Base-by-base conservation (phyloP, 2,888 invertebrate species). In the Spisula solida region DNA sequence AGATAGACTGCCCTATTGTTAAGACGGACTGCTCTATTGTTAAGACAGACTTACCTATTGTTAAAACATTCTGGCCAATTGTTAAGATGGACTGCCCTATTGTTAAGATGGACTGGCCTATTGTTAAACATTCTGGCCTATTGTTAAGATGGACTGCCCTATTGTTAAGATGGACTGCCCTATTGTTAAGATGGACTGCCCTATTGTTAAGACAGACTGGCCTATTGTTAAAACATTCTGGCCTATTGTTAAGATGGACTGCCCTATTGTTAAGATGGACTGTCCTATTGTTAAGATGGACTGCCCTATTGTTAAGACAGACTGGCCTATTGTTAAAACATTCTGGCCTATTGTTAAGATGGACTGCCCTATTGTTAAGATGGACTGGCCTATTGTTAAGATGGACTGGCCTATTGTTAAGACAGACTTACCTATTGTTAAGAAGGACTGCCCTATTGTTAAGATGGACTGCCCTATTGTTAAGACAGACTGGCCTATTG, bases 401-500 rank as follows among this genome's bases (percentile, higher is more conserved):
- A 41, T 41, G 41, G 2, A 41, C 84, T 82, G 70, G 92, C 93
- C 92, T 91, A 92, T 81, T 91, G 93, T 70, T 88, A 88, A 34
- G 93, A 90, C 41, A 93, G 81, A 88, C 93, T 93, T 81, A 93
- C 94, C 31, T n/a, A n/a, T n/a, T n/a, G n/a, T n/a, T n/a, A n/a
- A n/a, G n/a, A n/a, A n/a, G n/a, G n/a, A n/a, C n/a, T n/a, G n/a
- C n/a, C 25, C 6, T n/a, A 60, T 60, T 60, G 60, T n/a, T 8
- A 60, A 2, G 41, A 41, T 41, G 41, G 2, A 41, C 84, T 82
- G 70, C 92, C 93, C 92, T 91, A 60, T 60, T 60, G 60, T n/a
- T 8, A 60, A 2, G 41, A 41, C 8, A 8, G 2, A 41, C 84
- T 82, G 70, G 92, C 93, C 92, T 91, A n/a, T n/a, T n/a, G n/a